Base-by-base conservation (phyloP, 2,888 invertebrate genomes). In the Sycophila texana region DNA sequence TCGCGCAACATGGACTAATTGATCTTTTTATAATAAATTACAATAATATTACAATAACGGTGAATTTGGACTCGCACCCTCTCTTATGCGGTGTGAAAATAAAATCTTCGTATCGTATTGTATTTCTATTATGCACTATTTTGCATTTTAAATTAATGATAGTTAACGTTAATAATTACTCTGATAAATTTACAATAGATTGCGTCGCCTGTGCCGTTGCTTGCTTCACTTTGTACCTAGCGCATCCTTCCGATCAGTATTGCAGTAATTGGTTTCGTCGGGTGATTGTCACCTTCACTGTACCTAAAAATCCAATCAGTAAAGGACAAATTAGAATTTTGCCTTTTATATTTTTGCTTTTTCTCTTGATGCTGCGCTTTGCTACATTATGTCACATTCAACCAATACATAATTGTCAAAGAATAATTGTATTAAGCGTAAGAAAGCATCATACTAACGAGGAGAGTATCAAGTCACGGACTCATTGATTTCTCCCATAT, bases 231-330 rank as follows among this genome's bases (percentile, higher is more conserved):
- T 78, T 80, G 22, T 73, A 73, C 63, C 53, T 57, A 79, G 63
- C 51, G 47, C 53, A 53, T 73, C 51, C 16, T 77, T 77, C 71
- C 39, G 68, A 74, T 78, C 74, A 79, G 82, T 88, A 88, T 86
- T 88, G 87, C 86, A 88, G 85, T 86, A 88, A 82, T 81, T 87
- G 88, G 82, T 88, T 89, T 84, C 86, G 87, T 83, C 87, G 88
- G 84, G 86, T 88, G 86, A 89, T 88, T 86, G 88, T 89, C 87
- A 89, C 89, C 87, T 89, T 89, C 84, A 89, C 87, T 83, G 88
- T 89, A 84, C 88, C 89, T 89, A 86, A 13, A 88, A 86, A 61
- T 30, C 30, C n/a, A 60, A 22, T 30, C 39, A 39, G 4, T 61
- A 55, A 10, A 75, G 4, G 7, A 26, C 3, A 2, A 49, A 5